Evolutionary conservation across 2,888 invertebrate species (phyloP), one percentile per base, ranked within the genome.

Genomic region (Erannis defoliaria): DNA sequence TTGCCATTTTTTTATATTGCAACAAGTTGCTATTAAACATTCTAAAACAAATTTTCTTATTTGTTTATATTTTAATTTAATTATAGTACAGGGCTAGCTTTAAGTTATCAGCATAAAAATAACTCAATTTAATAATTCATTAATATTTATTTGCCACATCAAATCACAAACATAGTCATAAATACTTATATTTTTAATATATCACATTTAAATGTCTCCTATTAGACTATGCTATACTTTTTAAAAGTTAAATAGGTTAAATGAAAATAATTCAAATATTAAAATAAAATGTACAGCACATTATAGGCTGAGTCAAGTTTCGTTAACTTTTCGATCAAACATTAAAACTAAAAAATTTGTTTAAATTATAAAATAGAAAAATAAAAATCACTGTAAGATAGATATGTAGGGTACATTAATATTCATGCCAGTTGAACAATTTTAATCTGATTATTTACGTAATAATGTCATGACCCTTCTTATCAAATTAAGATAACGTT

Each of bases 1-100:
- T 33, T 48, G 31, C 21, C 48, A 40, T 9, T 31, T 18, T 38
- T 14, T 18, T 40, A 26, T 26, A 18, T 19, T 14, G 14, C 42
- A n/a, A 16, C 46, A 66, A 55, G 59, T 64, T 35, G 55, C 10
- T 64, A 64, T 62, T 63, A 68, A 69, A 66, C 69, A 73, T 70
- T 71, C 69, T 67, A 10, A 38, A 18, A 26, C n/a, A 23, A 16
- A 5, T 0, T 8, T 1, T 26, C 3, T 26, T 16, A 26, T 8
- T 26, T 26, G n/a, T n/a, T n/a, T n/a, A n/a, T n/a, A n/a, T n/a
- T n/a, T n/a, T n/a, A n/a, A n/a, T n/a, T 42, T 42, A 23, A 14
- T 26, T n/a, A 14, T 26, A 26, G 0, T 16, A 16, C 5, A 43
- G 1, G n/a, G 19, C n/a, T 6, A 42, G 0, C 2, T 12, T n/a